Conservation (phyloP, 2,888 invertebrate genomes). For the Pollenia labialis region DNA sequence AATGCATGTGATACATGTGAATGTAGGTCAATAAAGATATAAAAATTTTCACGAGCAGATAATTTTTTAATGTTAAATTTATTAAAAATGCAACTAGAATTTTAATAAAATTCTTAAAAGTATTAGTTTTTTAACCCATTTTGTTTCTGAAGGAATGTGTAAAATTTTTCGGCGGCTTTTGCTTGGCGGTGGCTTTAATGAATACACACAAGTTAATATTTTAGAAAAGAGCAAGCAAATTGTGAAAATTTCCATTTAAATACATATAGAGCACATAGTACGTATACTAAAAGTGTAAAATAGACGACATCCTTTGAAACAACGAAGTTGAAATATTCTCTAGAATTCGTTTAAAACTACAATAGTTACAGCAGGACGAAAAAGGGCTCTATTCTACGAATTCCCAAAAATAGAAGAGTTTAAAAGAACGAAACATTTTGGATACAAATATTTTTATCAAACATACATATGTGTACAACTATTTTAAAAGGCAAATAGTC, state of each 20-base stretch:
- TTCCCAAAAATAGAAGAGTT: background rate
- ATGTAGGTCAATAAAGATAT: conserved; percentile 57
- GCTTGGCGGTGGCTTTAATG: conserved; percentile 52
- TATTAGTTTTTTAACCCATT: too few species aligned
- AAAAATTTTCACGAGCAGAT: background rate
- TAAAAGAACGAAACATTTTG: background rate
- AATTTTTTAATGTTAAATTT: background rate
- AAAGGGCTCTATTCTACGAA: background rate
- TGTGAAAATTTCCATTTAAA: background rate
- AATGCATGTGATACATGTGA: conserved; percentile 44
- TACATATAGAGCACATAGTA: conserved; percentile 13
- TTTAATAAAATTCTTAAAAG: background rate
- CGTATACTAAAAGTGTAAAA: conserved; percentile 37
- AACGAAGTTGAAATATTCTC: conserved; percentile 52
- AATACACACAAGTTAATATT: conserved; percentile 61
- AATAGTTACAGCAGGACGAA: background rate
- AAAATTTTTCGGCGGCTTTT: conserved; percentile 29
- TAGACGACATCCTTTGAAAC: conserved; percentile 59
- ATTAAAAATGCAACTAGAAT: background rate
- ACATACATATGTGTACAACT: background rate
- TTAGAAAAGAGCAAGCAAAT: conserved; percentile 49
- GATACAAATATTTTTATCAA: background rate
- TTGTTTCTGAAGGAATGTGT: background rate
- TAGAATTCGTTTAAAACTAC: conserved; percentile 32
- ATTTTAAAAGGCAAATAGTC: conserved; percentile 15